Base-by-base conservation (phyloP, 2,888 invertebrate species). In the Drosophila ezoana region DNA sequence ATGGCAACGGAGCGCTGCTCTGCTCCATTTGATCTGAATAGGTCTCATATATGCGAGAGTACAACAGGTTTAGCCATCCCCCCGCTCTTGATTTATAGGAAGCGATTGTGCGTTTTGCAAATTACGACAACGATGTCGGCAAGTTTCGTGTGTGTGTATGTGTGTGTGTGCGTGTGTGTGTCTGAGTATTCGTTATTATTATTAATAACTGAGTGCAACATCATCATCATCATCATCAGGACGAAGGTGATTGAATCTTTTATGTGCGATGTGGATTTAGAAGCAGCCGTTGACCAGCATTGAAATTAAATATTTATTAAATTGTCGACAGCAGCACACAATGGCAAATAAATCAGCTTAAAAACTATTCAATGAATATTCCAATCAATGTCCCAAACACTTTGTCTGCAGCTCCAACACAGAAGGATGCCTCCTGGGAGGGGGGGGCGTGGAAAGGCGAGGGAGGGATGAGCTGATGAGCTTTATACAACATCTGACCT, bases 341-440 rank as follows among this genome's bases (percentile, higher is more conserved):
- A 87, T 79, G 53, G 64, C 84, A 79, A 68, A 83, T 83, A 90
- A 88, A 88, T 88, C 88, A 88, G 88, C 88, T 88, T 90, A 88
- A 77, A 83, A 89, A 89, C 87, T 90, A 84, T 89, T 88, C 90
- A 90, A 90, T 90, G 90, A 90, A 89, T 90, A 89, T 90, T 89
- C 87, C 81, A 89, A 89, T 88, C 90, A 88, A 89, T 86, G 77
- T 67, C 63, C 60, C 63, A 68, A 73, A 69, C 67, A 85, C 51
- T 49, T 54, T 74, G 68, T 67, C 54, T 16, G 51, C 61, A 44
- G 32, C 61, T 23, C 18, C 65, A n/a, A 32, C 54, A 23, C 35
- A 45, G n/a, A n/a, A 18, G 47, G 41, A 41, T 43, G 54, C 14
- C 6, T 8, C 10, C 1, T 14, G 23, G 18, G 2, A 9, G 8